These are phyloP conservation scores for Nomada lathburiana DNA, from an alignment of 2,888 invertebrate species.

Conservation along the genomic window DNA sequence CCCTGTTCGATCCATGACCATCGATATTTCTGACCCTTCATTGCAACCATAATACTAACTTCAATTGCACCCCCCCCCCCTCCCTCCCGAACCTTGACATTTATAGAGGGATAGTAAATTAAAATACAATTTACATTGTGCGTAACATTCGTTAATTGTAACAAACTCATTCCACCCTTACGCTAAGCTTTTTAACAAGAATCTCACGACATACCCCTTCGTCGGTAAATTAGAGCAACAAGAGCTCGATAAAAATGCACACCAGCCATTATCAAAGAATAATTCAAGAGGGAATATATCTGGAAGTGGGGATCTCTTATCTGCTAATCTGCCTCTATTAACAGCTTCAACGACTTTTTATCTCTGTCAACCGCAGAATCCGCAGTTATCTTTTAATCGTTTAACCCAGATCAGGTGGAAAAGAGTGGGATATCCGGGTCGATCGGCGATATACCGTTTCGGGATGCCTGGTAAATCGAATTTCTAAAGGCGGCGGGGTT, in stretches of 20 bases:
- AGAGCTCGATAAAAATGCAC: not conserved
- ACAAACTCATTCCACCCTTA: too few species aligned
- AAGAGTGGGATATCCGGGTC: constrained; percentile 11
- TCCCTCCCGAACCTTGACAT: too few species aligned
- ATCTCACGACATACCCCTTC: too few species aligned
- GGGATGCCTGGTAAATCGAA: not conserved
- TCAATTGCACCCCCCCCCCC: too few species aligned
- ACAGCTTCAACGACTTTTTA: constrained; percentile 35
- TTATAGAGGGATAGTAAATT: too few species aligned
- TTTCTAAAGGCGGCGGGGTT: not conserved
- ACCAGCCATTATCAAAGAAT: not conserved
- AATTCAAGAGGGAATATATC: not conserved
- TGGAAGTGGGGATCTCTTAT: constrained; percentile 4
- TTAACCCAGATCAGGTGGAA: constrained; percentile 30
- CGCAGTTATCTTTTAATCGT: constrained; percentile 50
- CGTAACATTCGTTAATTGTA: too few species aligned
- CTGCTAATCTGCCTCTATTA: constrained; percentile 31
- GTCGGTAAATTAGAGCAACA: not conserved
- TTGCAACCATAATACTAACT: too few species aligned
- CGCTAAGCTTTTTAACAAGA: too few species aligned
- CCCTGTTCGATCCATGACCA: not conserved
- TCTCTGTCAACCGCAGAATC: constrained; percentile 9
- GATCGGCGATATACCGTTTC: not conserved
- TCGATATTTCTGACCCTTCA: not conserved
- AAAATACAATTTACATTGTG: too few species aligned